Evolutionary conservation across 1,140 invertebrate genomes (phyloP), one percentile per base, ranked within the genome.

Genomic region (Asbolus verrucosus): DNA sequence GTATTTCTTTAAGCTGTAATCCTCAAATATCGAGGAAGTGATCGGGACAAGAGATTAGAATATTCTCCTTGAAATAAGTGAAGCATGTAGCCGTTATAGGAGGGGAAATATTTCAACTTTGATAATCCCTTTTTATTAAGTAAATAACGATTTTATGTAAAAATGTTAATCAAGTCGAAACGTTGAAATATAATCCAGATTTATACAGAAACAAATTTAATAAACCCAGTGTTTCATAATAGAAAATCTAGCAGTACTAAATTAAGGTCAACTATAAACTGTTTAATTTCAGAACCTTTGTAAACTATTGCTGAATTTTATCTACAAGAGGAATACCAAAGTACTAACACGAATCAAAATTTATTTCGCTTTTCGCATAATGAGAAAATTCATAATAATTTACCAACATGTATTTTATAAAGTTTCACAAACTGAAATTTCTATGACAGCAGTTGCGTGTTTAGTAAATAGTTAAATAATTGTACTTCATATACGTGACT

Each of bases 401-500:
- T 36, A 62, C 18, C 14, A 54, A 54, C 46, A n/a, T 54, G 46
- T 54, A 54, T 54, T 54, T 54, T 54, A 54, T 27, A 27, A 27
- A 54, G 46, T 54, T 54, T 54, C 46, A 54, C 46, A 27, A 54
- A 54, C 46, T 27, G 46, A 54, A 54, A 54, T 54, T 54, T 54
- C 46, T 54, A 54, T 27, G 46, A 54, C 46, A 54, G 46, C 46
- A 54, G 46, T 54, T 54, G 46, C 46, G 46, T 54, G 46, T 54
- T 54, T 24, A 54, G 46, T 54, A 54, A 54, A 54, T 54, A 30
- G 46, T 54, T 54, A 54, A 54, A 54, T 54, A 54, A 54, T 54
- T 54, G 46, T 54, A 54, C 46, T 54, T 54, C 24, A 54, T 54
- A 54, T 54, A 54, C 46, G 46, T 54, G 46, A 54, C 46, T 54